Base-by-base conservation (phyloP, 1,140 invertebrate species). In the Pseudachorutes palmiensis region DNA sequence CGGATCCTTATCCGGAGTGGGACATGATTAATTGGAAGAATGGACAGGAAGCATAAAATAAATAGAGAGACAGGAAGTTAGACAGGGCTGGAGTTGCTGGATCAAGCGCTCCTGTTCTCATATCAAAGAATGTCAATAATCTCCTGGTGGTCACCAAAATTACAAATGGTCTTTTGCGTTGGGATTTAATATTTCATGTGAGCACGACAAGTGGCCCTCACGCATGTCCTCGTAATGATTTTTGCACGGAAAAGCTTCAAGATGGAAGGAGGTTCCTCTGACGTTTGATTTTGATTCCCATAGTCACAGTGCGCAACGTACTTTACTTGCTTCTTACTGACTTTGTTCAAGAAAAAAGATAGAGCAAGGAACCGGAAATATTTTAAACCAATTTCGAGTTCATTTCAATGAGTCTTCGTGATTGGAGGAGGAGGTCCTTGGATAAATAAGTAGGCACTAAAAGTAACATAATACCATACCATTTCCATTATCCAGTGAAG, bases 151-250 rank as follows among this genome's bases (percentile, higher is more conserved):
- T 45, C 36, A 45, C 36, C 36, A 45, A 45, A 45, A 45, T 45
- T 45, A 45, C 36, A 12, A 45, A 19, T 45, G 36, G 19, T 19
- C 36, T 9, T 45, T 45, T 19, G 19, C 36, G 9, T 55, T 55
- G 5, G 51, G 51, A 55, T 55, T 55, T 5, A 55, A 55, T 55
- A 55, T 55, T 55, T 26, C 51, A 14, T 19, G 51, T 5, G 24
- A 55, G 24, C 51, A 55, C 51, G 51, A 45, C 36, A 45, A 45
- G 12, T 5, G 51, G 24, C 51, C 24, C 51, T 55, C 51, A 55
- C 24, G 51, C 51, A 55, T 14, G 51, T 55, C 24, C 12, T 16
- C 24, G 51, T 24, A 55, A 14, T 16, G 51, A 5, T 55, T 55
- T 55, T 26, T 22, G 51, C 51, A 19, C 14, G 36, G 9, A 55